Percentiles rank a stretch among this genome's conserved stretches.
Conservation (phyloP, 2,888 invertebrate genomes). For the Siphonodentalium dalli region DNA sequence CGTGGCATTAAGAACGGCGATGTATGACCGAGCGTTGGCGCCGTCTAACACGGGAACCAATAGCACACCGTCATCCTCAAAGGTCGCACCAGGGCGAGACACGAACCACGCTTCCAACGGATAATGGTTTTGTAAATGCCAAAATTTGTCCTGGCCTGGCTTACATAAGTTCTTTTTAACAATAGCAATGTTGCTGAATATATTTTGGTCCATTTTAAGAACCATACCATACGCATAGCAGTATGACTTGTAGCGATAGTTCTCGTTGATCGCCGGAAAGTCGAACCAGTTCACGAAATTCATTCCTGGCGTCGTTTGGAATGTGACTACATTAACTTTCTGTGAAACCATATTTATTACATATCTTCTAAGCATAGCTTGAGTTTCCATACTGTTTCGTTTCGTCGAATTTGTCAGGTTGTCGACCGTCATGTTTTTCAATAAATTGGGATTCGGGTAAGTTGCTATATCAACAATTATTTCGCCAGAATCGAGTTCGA, state of each 20-base stretch:
- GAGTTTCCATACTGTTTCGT: conserved; percentile 16
- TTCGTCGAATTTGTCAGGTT: conserved; percentile 18
- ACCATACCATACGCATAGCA: conserved; percentile 42
- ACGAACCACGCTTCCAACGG: conserved; percentile 42
- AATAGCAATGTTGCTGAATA: conserved; percentile 30
- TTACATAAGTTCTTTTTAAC: conserved; percentile 43
- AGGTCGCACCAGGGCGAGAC: conserved; percentile 27
- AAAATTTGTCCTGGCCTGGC: conserved; percentile 24
- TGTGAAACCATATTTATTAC: conserved; percentile 21
- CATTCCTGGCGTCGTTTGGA: conserved; percentile 10
- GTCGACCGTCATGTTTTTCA: conserved; percentile 28
- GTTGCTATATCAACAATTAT: conserved; percentile 32
- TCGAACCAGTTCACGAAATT: conserved; percentile 32
- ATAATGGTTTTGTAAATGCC: conserved; percentile 31
- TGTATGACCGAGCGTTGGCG: conserved; percentile 25
- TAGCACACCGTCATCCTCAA: conserved; percentile 46
- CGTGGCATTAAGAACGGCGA: conserved; percentile 39
- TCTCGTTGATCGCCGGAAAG: conserved; percentile 43
- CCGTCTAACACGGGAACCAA: conserved; percentile 41
- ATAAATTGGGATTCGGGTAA: conserved; percentile 27
- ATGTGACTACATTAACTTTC: conserved; percentile 20
- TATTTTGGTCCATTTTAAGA: conserved; percentile 28
- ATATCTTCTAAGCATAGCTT: conserved; percentile 29
- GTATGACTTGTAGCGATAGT: conserved; percentile 33
- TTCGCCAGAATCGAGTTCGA: conserved; percentile 33